A percentile compares a stretch with the other conserved stretches of the same genome.
Evolutionary conservation across 2,797 vertebrate genomes (phyloP).

Genomic region (Pampus argenteus): DNA sequence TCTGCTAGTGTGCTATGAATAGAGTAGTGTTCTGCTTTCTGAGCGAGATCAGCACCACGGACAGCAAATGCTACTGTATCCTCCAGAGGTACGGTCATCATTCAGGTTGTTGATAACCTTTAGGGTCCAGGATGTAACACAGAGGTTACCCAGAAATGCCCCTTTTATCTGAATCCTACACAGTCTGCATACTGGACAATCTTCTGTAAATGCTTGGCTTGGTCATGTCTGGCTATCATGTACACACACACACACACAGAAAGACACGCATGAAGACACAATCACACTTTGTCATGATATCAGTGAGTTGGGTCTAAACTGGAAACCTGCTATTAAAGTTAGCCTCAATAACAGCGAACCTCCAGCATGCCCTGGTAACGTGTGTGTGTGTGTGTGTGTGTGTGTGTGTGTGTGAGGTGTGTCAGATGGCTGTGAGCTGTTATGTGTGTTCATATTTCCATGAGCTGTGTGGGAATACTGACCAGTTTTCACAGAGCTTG

Average conservation of each 20-base stretch:
- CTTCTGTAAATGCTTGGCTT: neutral
- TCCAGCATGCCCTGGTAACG: neutral
- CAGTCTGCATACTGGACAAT: neutral
- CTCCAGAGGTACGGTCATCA: neutral
- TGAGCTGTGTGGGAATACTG: conserved; percentile 10
- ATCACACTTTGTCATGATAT: neutral
- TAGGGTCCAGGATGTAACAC: neutral
- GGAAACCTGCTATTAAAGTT: neutral
- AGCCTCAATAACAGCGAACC: neutral
- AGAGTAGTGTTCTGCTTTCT: neutral
- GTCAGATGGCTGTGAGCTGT: neutral
- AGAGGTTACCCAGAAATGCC: neutral
- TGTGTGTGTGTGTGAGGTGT: neutral
- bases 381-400: neutral
- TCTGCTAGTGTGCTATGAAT: neutral
- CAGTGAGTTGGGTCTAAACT: neutral
- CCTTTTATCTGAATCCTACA: neutral
- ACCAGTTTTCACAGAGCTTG: conserved; percentile 23
- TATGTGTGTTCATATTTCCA: neutral
- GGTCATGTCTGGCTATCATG: neutral
- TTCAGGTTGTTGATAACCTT: neutral
- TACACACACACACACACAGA: neutral
- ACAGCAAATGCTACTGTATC: neutral
- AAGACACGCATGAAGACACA: neutral
- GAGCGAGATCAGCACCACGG: neutral